Evolutionary conservation across 2,888 invertebrate species (phyloP).

Genomic region (Sepioteuthis lessoniana): DNA sequence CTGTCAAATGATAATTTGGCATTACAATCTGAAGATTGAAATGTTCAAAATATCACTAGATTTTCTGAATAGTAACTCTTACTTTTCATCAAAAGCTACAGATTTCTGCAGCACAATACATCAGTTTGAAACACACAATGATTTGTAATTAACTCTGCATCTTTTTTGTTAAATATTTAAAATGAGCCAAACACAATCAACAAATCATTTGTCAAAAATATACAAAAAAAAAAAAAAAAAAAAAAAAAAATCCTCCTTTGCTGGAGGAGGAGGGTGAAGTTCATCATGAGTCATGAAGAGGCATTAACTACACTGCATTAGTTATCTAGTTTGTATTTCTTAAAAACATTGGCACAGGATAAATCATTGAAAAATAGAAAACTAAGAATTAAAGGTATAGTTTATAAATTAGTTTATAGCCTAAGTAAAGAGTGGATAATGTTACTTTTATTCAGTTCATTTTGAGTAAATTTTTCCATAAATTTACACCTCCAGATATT

Average conservation of each 20-base stretch:
- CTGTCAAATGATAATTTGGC: constrained; percentile 41
- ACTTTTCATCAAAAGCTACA: constrained; percentile 8
- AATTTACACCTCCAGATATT: too few species aligned
- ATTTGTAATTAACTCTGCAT: neutral
- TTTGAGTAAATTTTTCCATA: too few species aligned
- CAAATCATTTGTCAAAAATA: constrained; percentile 24
- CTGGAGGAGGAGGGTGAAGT: neutral
- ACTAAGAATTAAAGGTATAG: too few species aligned
- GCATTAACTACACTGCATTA: neutral
- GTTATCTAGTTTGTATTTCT: too few species aligned
- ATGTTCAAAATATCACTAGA: neutral
- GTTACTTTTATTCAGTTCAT: too few species aligned
- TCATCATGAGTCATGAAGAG: neutral
- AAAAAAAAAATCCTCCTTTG: neutral
- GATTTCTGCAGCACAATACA: constrained; percentile 33
- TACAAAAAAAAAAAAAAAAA: neutral
- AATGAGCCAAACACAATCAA: neutral
- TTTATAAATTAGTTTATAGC: too few species aligned
- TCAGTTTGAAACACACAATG: neutral
- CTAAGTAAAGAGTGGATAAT: too few species aligned
- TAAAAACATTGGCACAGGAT: too few species aligned
- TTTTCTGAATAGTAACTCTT: constrained; percentile 6
- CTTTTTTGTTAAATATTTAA: neutral
- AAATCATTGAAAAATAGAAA: neutral
- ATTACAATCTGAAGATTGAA: neutral